A percentile compares a stretch with the other conserved stretches of the same genome.
Evolutionary conservation across 2,113 vertebrate species (phyloP).

Genomic region (Gobio gobio): DNA sequence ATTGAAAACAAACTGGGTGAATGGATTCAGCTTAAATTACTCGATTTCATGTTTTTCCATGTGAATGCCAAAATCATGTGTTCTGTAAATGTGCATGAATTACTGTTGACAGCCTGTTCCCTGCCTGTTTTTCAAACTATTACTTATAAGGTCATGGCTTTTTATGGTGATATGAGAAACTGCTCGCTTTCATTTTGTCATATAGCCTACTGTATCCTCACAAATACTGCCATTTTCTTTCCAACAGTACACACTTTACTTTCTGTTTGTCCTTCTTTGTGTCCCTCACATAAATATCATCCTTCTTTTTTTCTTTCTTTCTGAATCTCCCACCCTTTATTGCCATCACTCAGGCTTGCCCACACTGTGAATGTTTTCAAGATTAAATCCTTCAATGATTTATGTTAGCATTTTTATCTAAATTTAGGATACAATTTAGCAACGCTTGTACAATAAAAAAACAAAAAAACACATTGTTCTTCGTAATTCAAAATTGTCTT

Average conservation of each 20-base stretch:
- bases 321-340: background rate
- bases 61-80: background rate
- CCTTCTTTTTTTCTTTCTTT: background rate
- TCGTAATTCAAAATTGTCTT: too few species aligned
- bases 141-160: constrained; percentile 8
- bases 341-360: background rate
- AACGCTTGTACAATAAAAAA: background rate
- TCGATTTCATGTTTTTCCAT: background rate
- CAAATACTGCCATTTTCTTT: background rate
- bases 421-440: background rate
- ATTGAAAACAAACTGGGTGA: constrained; percentile 1
- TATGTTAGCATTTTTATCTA: background rate
- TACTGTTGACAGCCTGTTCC: background rate
- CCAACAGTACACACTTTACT: background rate
- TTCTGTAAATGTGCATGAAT: constrained; percentile 26
- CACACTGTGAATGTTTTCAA: background rate
- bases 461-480: background rate
- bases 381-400: background rate
- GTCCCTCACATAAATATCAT: background rate
- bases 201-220: background rate
- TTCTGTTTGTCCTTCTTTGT: constrained; percentile 10
- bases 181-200: background rate
- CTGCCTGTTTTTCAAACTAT: background rate
- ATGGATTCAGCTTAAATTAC: background rate
- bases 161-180: constrained; percentile 3